A percentile compares a stretch with the other conserved stretches of the same genome.
Evolutionary conservation across 2,113 vertebrate species (phyloP).

Genomic region (Urocolius indicus): DNA sequence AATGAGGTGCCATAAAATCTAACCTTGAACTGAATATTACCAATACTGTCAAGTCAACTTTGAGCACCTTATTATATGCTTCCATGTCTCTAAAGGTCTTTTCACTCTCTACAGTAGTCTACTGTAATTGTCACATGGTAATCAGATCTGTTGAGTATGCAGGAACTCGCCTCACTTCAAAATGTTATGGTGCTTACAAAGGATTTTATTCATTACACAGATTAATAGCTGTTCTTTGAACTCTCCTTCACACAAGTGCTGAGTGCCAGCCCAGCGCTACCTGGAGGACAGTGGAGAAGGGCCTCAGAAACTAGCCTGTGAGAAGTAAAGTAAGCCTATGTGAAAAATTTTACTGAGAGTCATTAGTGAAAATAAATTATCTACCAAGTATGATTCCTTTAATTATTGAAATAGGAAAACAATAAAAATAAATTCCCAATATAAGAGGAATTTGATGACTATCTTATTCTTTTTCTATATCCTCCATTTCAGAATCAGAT

Average conservation of each 20-base stretch:
- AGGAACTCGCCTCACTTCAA: constrained; percentile 56
- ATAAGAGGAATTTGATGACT: neutral
- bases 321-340: neutral
- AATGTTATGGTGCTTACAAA: constrained; percentile 70
- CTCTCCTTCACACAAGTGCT: constrained; percentile 12
- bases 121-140: constrained; percentile 67
- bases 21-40: constrained; percentile 7
- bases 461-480: neutral
- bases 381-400: neutral
- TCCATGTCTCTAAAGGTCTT: constrained; percentile 23
- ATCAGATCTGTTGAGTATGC: constrained; percentile 63
- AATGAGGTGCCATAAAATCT: neutral
- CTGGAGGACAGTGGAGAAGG: neutral
- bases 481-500: neutral
- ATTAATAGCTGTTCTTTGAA: constrained; percentile 65
- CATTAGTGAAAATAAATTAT: neutral
- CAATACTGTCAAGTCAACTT: neutral
- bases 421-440: neutral
- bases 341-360: neutral
- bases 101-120: constrained; percentile 57
- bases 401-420: neutral
- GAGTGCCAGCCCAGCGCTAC: neutral
- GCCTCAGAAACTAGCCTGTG: neutral
- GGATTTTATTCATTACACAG: constrained; percentile 69
- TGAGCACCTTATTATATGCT: neutral